Conservation (phyloP, 2,888 invertebrate species). For the Aphidius colemani region DNA sequence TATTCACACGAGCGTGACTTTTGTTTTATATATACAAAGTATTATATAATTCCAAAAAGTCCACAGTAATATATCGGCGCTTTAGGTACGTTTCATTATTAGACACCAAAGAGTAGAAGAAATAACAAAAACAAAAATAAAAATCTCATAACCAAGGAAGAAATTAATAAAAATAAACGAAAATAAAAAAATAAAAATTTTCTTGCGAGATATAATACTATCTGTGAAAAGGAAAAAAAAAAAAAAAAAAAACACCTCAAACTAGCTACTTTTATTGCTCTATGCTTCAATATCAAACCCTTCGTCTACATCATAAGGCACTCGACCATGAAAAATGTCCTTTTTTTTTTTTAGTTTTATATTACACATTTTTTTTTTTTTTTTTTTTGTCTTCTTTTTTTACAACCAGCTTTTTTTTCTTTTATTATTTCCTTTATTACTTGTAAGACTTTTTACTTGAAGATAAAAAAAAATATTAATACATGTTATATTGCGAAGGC, state of each 20-base stretch:
- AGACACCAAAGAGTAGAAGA: not conserved
- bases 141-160: too few species aligned
- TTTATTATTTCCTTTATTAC: conserved; percentile 2
- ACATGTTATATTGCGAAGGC: too few species aligned
- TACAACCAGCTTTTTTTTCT: too few species aligned
- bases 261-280: conserved; percentile 14
- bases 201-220: conserved; percentile 5
- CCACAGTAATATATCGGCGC: not conserved
- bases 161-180: not conserved
- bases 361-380: not conserved
- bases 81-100: conserved; percentile 4
- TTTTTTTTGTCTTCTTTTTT: conserved; percentile 10
- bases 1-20: conserved; percentile 30
- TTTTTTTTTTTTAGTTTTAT: conserved; percentile 1
- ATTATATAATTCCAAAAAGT: too few species aligned
- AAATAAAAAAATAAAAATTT: not conserved
- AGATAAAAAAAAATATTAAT: not conserved
- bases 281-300: conserved; percentile 15
- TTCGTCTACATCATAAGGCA: conserved; percentile 15
- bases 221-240: conserved; percentile 7
- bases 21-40: conserved; percentile 13
- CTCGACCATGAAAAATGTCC: conserved; percentile 12
- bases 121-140: not conserved
- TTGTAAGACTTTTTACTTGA: not conserved
- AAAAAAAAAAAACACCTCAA: conserved; percentile 14